Evolutionary conservation across 1,140 invertebrate species (phyloP).

Genomic region (Drosophila parvula): DNA sequence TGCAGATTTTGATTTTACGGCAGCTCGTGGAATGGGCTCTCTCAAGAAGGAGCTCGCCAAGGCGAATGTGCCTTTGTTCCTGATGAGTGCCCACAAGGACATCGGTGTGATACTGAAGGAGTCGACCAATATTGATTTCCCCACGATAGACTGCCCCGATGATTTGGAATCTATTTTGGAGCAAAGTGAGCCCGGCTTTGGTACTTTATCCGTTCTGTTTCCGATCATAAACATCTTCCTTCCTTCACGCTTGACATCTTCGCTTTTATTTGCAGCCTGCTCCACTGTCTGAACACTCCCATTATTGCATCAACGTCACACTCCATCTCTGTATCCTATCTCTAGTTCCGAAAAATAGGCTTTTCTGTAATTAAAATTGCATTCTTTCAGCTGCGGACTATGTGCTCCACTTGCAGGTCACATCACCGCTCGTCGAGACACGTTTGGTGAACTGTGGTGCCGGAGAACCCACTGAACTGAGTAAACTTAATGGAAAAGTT

Average conservation of each 20-base stretch:
- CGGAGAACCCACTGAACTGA: slow-evolving; percentile 54
- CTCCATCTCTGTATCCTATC: neutral
- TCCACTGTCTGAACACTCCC: slow-evolving; percentile 31
- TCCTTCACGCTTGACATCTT: slow-evolving; percentile 2
- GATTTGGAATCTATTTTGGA: slow-evolving; percentile 75
- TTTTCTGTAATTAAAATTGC: neutral
- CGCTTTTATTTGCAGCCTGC: slow-evolving; percentile 40
- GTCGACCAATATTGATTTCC: slow-evolving; percentile 73
- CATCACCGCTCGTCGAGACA: slow-evolving; percentile 62
- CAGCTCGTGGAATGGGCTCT: slow-evolving; percentile 91
- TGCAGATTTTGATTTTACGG: slow-evolving; percentile 92
- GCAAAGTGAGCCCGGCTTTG: slow-evolving; percentile 59
- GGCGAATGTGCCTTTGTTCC: slow-evolving; percentile 87
- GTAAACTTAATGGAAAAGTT: slow-evolving; percentile 49
- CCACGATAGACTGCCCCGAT: slow-evolving; percentile 72
- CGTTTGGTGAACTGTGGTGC: slow-evolving; percentile 31
- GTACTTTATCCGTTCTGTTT: neutral
- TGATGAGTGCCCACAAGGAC: slow-evolving; percentile 84
- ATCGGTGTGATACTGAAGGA: slow-evolving; percentile 76
- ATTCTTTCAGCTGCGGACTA: slow-evolving; percentile 64
- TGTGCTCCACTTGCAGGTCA: slow-evolving; percentile 67
- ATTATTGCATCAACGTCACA: neutral
- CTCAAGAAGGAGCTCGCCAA: slow-evolving; percentile 89
- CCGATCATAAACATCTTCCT: neutral
- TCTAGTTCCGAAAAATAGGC: neutral